Evolutionary conservation across 2,113 vertebrate species (phyloP), one percentile per base, ranked within the genome.

Genomic region (Pantherophis guttatus): DNA sequence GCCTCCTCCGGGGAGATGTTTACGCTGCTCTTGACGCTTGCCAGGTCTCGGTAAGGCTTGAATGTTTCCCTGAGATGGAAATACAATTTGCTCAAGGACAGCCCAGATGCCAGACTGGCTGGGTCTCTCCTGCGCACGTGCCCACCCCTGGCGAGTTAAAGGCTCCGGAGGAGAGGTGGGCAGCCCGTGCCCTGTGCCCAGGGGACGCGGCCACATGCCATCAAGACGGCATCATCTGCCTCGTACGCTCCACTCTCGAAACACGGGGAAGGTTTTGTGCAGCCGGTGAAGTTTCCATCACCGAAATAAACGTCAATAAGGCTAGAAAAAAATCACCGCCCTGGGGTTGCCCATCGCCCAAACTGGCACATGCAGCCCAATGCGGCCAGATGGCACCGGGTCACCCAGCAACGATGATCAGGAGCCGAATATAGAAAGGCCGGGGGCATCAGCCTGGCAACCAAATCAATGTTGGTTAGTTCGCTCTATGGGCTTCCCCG

Each of bases 101-200:
- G 65, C 65, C 65, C 0, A n/a, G 65, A 75, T 75, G 65, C 65
- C n/a, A 75, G 65, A 17, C 65, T 17, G 65, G 29, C 29, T 33
- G 65, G n/a, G 29, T 13, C n/a, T 17, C 29, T 70, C 29, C 65
- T 33, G 12, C 12, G 1, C 29, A 33, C 12, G 15, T 33, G n/a
- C 11, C 5, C n/a, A 33, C 65, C n/a, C 11, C 65, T 19, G 65
- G 65, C n/a, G 6, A 75, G 65, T 7, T 0, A 8, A 75, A 17
- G 13, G 65, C 65, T 33, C 5, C 1, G 13, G 15, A 75, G 62
- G 62, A 70, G 65, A 33, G 11, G 26, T 6, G 65, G 65, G 11
- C 29, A 15, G 29, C 62, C 5, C 0, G 11, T n/a, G 62, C 62
- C 12, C 0, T 12, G 11, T 0, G 5, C 29, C 29, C 62, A 1